phyloP scores from a whole-genome alignment of 2,113 vertebrate genomes.

The Perca fluviatilis region DNA sequence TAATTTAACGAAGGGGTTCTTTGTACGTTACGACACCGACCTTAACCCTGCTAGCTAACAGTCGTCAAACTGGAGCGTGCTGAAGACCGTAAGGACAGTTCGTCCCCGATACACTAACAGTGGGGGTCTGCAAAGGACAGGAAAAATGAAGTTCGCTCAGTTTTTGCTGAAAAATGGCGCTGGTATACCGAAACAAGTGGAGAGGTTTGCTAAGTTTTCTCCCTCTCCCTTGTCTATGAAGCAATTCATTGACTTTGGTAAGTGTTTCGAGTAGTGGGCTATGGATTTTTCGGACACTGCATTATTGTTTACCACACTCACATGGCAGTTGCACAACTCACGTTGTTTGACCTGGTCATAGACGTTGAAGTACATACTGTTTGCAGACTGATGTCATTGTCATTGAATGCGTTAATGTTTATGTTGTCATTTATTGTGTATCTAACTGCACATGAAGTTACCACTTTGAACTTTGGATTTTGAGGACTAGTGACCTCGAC shows the following conservation, averaged over 20 bases:
- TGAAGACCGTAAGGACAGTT: constrained; percentile 40
- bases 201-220: constrained; percentile 92
- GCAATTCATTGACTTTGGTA: constrained; percentile 97
- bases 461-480: no score
- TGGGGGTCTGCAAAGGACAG: constrained; percentile 18
- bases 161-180: constrained; percentile 86
- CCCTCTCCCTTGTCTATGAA: constrained; percentile 97
- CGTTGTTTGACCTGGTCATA: constrained; percentile 4
- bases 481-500: no score
- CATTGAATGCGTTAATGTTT: no score
- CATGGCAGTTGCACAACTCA: constrained; percentile 15
- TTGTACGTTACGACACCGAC: neutral
- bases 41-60: constrained; percentile 3
- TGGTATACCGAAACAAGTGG: constrained; percentile 86
- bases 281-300: neutral
- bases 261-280: constrained; percentile 47
- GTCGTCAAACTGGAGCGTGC: constrained; percentile 26
- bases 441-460: no score
- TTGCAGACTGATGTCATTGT: no score
- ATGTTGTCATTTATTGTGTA: no score
- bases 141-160: constrained; percentile 91
- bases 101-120: constrained; percentile 16
- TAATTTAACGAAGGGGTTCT: neutral
- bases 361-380: no score
- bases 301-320: neutral